Evolutionary conservation across 2,797 vertebrate genomes (phyloP).

Genomic region (Enteromius thamalakanensis): DNA sequence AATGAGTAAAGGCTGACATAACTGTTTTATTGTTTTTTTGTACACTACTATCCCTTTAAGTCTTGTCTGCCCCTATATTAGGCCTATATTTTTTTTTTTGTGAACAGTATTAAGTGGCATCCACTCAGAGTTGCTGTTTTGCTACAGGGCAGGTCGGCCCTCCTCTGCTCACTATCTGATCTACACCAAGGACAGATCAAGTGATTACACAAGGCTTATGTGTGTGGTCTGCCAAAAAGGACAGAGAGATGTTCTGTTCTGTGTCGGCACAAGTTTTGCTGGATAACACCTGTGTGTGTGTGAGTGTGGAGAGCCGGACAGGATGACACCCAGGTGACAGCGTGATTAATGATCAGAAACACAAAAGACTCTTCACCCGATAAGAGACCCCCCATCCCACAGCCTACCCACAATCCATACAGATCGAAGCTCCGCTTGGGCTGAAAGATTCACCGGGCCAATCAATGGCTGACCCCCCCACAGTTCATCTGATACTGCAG

Average conservation of each 20-base stretch:
- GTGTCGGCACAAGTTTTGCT: conserved; percentile 30
- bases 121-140: not conserved
- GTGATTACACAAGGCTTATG: conserved; percentile 69
- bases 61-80: not conserved
- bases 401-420: conserved; percentile 66
- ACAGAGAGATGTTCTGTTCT: conserved; percentile 5
- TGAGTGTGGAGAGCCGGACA: not conserved
- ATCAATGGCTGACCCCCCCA: conserved; percentile 62
- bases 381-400: conserved; percentile 60
- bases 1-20: not conserved
- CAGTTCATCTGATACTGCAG: conserved; percentile 60
- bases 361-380: conserved; percentile 64
- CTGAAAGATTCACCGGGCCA: conserved; percentile 64
- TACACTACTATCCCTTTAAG: not conserved
- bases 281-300: conserved; percentile 30
- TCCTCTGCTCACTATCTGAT: conserved; percentile 59
- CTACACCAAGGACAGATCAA: conserved; percentile 68
- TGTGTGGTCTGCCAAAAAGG: conserved; percentile 28
- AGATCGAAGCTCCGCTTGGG: conserved; percentile 59
- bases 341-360: conserved; percentile 70
- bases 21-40: not conserved
- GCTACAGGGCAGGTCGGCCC: conserved; percentile 2
- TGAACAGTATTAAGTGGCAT: not conserved
- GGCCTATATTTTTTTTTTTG: not conserved
- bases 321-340: conserved; percentile 68